These are phyloP conservation scores for Marmota flaviventris DNA, from an alignment of 2,113 vertebrate species.

Conservation along the genomic window DNA sequence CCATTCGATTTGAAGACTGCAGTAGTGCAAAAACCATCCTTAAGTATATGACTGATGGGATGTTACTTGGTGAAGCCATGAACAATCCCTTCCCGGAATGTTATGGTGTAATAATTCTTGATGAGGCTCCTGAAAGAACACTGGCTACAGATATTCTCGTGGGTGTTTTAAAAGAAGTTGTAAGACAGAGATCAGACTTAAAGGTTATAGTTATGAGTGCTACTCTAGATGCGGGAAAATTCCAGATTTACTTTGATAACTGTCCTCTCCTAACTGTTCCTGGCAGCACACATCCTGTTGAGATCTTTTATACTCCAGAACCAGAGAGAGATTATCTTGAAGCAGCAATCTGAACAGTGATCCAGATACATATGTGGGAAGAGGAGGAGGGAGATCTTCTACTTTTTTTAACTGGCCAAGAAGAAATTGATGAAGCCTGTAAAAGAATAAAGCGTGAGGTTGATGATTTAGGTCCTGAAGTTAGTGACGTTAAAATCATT, in stretches of 20 bases:
- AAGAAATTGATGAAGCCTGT: constrained; percentile 99
- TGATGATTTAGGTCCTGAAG: constrained; percentile 96
- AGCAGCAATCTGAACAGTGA: constrained; percentile 97
- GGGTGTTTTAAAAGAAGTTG: constrained; percentile 98
- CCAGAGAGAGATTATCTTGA: constrained; percentile 98
- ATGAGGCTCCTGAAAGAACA: constrained; percentile 97
- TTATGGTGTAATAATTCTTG: constrained; percentile 97
- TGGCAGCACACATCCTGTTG: constrained; percentile 97
- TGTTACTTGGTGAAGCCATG: constrained; percentile 98
- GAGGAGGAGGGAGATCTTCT: constrained; percentile 96
- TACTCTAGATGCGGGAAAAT: constrained; percentile 98
- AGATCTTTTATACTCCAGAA: constrained; percentile 98
- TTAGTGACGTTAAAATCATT: constrained; percentile 99
- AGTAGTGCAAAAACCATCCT: no score
- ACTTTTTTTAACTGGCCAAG: constrained; percentile 98
- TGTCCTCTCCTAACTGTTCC: constrained; percentile 97
- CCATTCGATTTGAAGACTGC: no score
- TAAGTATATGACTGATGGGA: constrained; percentile 99
- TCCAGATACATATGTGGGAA: constrained; percentile 99
- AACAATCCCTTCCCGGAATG: constrained; percentile 97
- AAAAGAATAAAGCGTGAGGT: constrained; percentile 98
- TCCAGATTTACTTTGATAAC: constrained; percentile 98
- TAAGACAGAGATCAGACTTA: constrained; percentile 95
- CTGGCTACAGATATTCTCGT: constrained; percentile 98
- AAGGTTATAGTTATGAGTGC: constrained; percentile 99